Evolutionary conservation across 1,140 invertebrate genomes (phyloP).

Genomic region (Heliconius hermathena): DNA sequence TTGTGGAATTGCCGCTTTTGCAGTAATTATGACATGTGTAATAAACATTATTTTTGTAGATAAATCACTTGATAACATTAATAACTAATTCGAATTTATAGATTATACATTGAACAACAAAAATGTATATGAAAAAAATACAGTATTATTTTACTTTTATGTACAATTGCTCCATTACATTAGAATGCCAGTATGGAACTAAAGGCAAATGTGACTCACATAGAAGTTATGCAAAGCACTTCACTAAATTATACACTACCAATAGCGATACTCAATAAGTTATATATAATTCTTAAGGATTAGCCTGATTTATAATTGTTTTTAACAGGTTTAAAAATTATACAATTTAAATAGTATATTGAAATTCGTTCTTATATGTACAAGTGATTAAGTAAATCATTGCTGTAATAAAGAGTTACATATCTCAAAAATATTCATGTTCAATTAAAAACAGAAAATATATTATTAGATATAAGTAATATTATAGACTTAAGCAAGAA

Average conservation of each 20-base stretch:
- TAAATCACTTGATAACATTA: not conserved
- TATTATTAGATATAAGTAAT: not conserved
- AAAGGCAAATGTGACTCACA: conserved; percentile 65
- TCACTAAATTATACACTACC: conserved; percentile 21
- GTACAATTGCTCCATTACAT: not conserved
- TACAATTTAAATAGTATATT: not conserved
- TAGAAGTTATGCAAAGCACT: conserved; percentile 57
- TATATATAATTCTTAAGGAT: not conserved
- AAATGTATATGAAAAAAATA: not conserved
- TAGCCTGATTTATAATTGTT: not conserved
- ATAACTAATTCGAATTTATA: not conserved
- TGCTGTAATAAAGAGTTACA: not conserved
- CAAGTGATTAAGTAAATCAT: no score
- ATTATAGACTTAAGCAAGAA: not conserved
- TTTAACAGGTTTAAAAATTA: not conserved
- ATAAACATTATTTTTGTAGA: not conserved
- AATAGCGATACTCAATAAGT: conserved; percentile 1
- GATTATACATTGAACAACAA: not conserved
- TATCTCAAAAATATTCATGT: not conserved
- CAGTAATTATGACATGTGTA: not conserved
- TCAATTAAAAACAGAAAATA: not conserved
- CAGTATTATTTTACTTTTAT: not conserved
- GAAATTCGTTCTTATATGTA: not conserved
- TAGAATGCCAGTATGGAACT: conserved; percentile 60
- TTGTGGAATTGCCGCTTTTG: not conserved